A percentile compares a stretch with the other conserved stretches of the same genome.
Evolutionary conservation across 2,113 vertebrate genomes (phyloP).

Genomic region (Peromyscus polionotus): DNA sequence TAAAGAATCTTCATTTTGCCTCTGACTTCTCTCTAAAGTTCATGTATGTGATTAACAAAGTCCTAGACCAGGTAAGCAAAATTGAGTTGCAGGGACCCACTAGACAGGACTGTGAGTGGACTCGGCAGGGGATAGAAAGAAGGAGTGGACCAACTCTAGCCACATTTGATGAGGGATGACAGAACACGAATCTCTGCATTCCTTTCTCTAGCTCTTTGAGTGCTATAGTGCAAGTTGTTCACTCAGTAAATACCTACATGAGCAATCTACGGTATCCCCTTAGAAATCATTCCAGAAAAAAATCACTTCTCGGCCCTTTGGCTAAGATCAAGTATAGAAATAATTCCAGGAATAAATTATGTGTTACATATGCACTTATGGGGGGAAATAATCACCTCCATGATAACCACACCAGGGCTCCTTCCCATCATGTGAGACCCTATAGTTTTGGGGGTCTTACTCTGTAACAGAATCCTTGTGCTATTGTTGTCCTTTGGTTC

Average conservation of each 20-base stretch:
- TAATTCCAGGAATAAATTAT: neutral
- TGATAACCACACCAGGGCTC: neutral
- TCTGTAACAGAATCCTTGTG: neutral
- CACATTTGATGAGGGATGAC: neutral
- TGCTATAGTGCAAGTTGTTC: neutral
- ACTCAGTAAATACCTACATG: neutral
- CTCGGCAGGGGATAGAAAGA: neutral
- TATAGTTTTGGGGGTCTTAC: neutral
- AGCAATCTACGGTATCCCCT: neutral
- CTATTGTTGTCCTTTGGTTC: neutral
- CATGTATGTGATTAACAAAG: neutral
- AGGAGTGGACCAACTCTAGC: neutral
- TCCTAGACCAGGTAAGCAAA: neutral
- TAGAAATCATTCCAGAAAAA: constrained; percentile 31
- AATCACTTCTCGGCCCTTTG: neutral
- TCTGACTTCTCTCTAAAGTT: neutral
- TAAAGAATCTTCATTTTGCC: neutral
- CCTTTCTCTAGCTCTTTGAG: neutral
- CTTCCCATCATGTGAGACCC: neutral
- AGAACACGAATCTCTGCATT: neutral
- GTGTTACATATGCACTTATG: neutral
- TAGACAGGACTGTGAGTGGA: neutral
- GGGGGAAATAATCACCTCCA: neutral
- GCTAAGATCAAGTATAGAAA: neutral
- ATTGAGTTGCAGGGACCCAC: neutral